Evolutionary conservation across 2,797 vertebrate genomes (phyloP), one percentile per base, ranked within the genome.

Genomic region (Bovichtus diacanthus): DNA sequence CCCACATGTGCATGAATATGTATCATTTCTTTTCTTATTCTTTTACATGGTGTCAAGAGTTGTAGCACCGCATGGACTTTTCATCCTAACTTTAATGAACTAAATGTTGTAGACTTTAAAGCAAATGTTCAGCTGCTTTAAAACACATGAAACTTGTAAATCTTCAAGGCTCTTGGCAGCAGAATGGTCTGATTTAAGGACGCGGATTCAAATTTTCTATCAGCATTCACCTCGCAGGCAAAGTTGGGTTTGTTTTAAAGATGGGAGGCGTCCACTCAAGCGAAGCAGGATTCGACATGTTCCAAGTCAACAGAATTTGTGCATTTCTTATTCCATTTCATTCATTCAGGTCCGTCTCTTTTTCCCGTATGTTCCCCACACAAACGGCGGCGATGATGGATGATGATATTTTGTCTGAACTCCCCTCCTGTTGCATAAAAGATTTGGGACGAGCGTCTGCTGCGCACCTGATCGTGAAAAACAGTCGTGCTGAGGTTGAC

Each of bases 1-100:
- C 92, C 90, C 89, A 91, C 91, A 49, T n/a, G n/a, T 1, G 10
- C 78, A 90, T 91, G 85, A 91, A 93, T 91, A 91, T 89, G 83
- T 50, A 92, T 87, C 16, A 27, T 56, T 90, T 61, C 46, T 53
- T 34, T 56, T 86, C 51, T 71, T 74, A 16, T 53, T 54, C 9
- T 50, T 59, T 56, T 66, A 60, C 64, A 83, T 67, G 38, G 56
- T 78, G 54, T 83, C 65, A 81, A 51, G 76, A 81, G 59, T 74
- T 71, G 74, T 29, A 70, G 59, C 27, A 6, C 79, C 58, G 87
- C 53, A 34, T 34, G 9, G 31, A 34, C 34, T 34, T 34, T 34
- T 34, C 7, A n/a, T 34, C 31, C 8, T 6, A 34, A 34, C 34
- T 31, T 31, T 34, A 9, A n/a, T n/a, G 8, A 34, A 34, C 31